Base-by-base conservation (phyloP, 2,113 vertebrate species). In the Pao palembangensis region DNA sequence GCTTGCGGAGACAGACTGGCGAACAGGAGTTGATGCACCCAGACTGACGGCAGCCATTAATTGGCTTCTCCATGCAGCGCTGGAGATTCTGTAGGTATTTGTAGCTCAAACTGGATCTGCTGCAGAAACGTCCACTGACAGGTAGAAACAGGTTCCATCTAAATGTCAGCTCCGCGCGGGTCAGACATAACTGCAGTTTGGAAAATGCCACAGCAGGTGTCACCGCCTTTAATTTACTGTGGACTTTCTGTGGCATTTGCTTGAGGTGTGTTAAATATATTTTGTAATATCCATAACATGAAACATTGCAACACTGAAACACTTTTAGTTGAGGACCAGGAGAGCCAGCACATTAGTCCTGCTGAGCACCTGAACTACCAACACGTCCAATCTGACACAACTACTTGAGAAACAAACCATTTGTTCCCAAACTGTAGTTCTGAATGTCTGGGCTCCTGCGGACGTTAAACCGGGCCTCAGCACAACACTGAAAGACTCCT, bases 401-500 rank as follows among this genome's bases (percentile, higher is more conserved):
- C 75, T 64, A 64, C 84, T 80, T 78, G 71, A 76, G 81, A 88
- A 91, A 89, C 84, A 89, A 82, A 73, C 78, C 75, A 79, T 89
- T 88, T 86, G 86, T 88, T 83, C 79, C 73, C 73, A 73, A 68
- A 83, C 75, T 67, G 64, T 66, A 77, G 67, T 76, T 77, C 80
- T 78, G 84, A 80, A 82, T 84, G 84, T 86, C 82, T 75, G 71
- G 76, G 83, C 75, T 84, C 74, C 73, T 72, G 72, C 80, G 90
- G 88, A 90, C 87, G 86, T 86, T 68, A 55, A 77, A 71, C 77
- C 67, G 73, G 82, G 80, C 79, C 80, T 78, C 81, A 73, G 67
- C 75, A 87, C 84, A 86, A 86, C 80, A 76, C 81, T 90, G 86
- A 90, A 89, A 88, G 88, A 69, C 31, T 78, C 77, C 84, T 88